Conservation (phyloP, 2,113 vertebrate species). For the Aplodontia rufa region DNA sequence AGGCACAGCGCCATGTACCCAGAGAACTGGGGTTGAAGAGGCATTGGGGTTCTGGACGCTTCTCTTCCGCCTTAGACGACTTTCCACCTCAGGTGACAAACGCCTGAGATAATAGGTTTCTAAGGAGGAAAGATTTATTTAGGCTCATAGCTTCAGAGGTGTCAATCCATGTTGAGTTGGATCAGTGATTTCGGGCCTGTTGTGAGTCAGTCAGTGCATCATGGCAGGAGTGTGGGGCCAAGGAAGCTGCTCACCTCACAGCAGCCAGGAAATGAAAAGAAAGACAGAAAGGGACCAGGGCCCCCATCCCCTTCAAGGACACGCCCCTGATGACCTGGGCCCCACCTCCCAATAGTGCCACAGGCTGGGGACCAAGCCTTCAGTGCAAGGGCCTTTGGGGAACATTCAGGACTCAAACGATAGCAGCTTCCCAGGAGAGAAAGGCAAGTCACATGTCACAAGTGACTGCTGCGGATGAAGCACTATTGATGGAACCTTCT, state of each 20-base stretch:
- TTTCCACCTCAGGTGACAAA: background rate
- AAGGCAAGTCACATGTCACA: background rate
- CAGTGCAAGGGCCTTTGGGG: background rate
- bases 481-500: background rate
- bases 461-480: rapidly evolving
- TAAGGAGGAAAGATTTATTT: background rate
- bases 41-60: rapidly evolving
- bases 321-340: too few species aligned
- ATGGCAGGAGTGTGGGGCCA: background rate
- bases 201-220: background rate
- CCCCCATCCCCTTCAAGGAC: background rate
- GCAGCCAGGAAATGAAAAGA: background rate
- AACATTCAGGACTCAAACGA: background rate
- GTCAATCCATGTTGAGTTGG: background rate
- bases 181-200: background rate
- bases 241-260: background rate
- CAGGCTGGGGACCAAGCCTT: too few species aligned
- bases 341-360: background rate
- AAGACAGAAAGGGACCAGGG: background rate
- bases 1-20: rapidly evolving
- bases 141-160: background rate
- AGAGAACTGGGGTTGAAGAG: background rate
- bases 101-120: background rate
- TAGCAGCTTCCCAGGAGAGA: background rate
- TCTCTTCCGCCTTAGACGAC: background rate